Base-by-base conservation (phyloP, 2,113 vertebrate species). In the Siniperca chuatsi region DNA sequence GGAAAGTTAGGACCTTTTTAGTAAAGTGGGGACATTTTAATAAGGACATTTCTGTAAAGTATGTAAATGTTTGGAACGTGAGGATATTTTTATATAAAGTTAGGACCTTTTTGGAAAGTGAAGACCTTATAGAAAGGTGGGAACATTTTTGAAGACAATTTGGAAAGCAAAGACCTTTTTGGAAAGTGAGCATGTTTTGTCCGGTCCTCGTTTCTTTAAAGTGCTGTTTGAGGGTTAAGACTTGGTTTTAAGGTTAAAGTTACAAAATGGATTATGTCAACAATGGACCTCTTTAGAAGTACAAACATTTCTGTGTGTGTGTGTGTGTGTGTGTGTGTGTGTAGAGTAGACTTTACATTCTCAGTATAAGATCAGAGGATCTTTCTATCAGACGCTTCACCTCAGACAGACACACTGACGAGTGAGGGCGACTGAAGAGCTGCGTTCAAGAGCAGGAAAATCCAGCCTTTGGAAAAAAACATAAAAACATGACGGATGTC, bases 351-450 rank as follows among this genome's bases (percentile, higher is more conserved):
- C 72, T 74, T 74, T 50, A 64, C 75, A 57, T 55, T 77, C 23
- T 66, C 61, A 40, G 61, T 16, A 16, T 50, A 4, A 1, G 44
- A 62, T 66, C 23, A 50, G 21, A 54, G 33, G 13, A 66, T 44
- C 48, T 29, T 67, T 29, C 55, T 8, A 2, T 44, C 54, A 29
- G 37, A 74, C 35, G 2, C 40, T 29, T 58, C 37, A n/a, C 33
- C 33, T 72, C 54, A 12, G 20, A 42, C 65, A 15, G 44, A 50
- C 46, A 44, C 8, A 15, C 48, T 50, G 35, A 37, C 3, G 33
- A 7, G 20, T 33, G 64, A 78, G 40, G 54, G 46, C 18, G 20
- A 58, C 76, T 78, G 76, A 68, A 68, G 64, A 77, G 46, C 37
- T 25, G 15, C 57, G 13, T 62, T 58, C n/a, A 58, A 58, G 23